Percentiles rank a stretch among this genome's conserved stretches.
These are phyloP conservation scores for Drosophila neocordata DNA, from an alignment of 1,140 invertebrate genomes.

Conservation along the genomic window DNA sequence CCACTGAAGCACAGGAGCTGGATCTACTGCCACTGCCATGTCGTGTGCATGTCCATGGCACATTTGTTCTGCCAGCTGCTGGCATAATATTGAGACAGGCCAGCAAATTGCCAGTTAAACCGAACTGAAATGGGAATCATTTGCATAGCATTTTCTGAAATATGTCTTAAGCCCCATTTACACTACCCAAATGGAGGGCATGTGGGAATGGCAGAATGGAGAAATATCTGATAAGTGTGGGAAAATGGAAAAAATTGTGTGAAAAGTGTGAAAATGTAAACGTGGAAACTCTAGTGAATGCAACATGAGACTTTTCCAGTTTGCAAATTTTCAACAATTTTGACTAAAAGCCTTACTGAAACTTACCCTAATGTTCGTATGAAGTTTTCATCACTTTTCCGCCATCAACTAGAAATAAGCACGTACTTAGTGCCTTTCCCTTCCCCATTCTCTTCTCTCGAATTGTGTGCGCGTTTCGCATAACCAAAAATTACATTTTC, in stretches of 20 bases:
- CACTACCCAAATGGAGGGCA: constrained; percentile 40
- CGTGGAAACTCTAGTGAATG: too few species aligned
- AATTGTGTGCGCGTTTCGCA: constrained; percentile 72
- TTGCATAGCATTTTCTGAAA: constrained; percentile 48
- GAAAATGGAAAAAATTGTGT: constrained; percentile 1
- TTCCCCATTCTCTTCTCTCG: constrained; percentile 16
- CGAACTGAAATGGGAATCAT: constrained; percentile 37
- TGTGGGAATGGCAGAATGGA: background rate
- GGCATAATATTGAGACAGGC: constrained; percentile 19
- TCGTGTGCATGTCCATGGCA: constrained; percentile 26
- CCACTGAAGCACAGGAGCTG: background rate
- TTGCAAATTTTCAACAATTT: constrained; percentile 15
- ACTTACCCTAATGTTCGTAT: constrained; percentile 24
- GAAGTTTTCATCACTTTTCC: constrained; percentile 41
- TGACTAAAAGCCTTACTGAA: constrained; percentile 43
- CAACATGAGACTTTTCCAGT: too few species aligned
- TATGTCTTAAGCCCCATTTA: constrained; percentile 57
- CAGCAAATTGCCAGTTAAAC: constrained; percentile 47
- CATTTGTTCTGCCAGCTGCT: constrained; percentile 49
- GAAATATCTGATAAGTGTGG: constrained; percentile 28
- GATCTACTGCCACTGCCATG: constrained; percentile 13
- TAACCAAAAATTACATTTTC: constrained; percentile 73
- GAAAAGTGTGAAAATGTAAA: constrained; percentile 13
- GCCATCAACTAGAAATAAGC: constrained; percentile 66
- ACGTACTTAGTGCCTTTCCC: constrained; percentile 57